Evolutionary conservation across 2,113 vertebrate species (phyloP).

Genomic region (Onychorhynchus coronatus): DNA sequence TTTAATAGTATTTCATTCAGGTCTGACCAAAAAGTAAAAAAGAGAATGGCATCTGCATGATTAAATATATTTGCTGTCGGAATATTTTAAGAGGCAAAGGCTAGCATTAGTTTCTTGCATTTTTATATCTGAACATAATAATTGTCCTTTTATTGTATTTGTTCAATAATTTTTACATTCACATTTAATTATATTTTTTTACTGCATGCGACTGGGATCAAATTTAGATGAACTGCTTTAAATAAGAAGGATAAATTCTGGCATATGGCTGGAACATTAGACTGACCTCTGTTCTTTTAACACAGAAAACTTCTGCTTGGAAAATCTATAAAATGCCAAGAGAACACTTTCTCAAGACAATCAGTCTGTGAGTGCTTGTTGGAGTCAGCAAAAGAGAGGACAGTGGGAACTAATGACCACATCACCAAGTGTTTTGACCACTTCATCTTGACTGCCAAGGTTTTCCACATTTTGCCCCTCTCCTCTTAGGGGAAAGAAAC

Average conservation of each 20-base stretch:
- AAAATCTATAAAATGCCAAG: not conserved
- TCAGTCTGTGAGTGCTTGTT: not conserved
- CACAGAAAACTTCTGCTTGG: not conserved
- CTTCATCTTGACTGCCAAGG: not conserved
- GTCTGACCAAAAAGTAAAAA: not conserved
- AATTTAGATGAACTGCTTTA: constrained; percentile 22
- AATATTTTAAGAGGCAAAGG: not conserved
- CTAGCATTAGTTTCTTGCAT: not conserved
- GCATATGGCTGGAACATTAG: not conserved
- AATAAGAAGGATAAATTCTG: not conserved
- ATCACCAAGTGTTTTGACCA: not conserved
- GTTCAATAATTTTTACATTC: constrained; percentile 24
- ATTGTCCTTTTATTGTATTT: constrained; percentile 38
- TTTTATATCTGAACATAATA: constrained; percentile 29
- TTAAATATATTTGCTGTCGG: not conserved
- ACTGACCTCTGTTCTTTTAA: not conserved
- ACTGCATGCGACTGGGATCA: not conserved
- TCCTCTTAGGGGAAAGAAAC: not conserved
- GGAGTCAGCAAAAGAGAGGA: not conserved
- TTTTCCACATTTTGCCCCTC: not conserved
- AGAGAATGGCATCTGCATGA: not conserved
- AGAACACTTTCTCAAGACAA: not conserved
- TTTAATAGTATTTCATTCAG: not conserved
- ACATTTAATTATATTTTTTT: constrained; percentile 30
- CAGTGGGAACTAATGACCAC: not conserved